Conservation (phyloP, 2,888 invertebrate genomes). For the Achlya flavicornis region DNA sequence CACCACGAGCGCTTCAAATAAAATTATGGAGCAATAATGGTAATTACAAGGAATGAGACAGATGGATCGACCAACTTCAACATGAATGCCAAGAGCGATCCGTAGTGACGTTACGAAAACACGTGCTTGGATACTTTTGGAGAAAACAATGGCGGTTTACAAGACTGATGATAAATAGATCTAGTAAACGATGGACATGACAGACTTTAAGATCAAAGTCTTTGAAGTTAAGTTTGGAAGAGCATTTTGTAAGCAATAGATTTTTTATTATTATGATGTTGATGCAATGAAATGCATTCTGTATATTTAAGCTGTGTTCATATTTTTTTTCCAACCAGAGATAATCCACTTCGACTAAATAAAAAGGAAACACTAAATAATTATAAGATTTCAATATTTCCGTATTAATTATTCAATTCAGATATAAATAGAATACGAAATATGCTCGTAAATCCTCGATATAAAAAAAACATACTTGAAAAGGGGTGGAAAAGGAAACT, state of each 20-base stretch:
- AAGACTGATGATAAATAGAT: not conserved
- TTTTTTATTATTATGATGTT: not conserved
- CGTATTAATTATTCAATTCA: no score
- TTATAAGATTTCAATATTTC: no score
- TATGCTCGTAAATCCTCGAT: no score
- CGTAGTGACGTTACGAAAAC: conserved; percentile 17
- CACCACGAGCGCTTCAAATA: no score
- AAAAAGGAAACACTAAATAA: no score
- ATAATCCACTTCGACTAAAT: no score
- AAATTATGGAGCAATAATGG: conserved; percentile 20
- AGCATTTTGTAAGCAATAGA: not conserved
- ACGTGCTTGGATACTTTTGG: not conserved
- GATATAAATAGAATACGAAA: no score
- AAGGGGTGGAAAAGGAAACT: no score
- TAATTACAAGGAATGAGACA: conserved; percentile 25
- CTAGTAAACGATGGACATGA: not conserved
- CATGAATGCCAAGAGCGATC: conserved; percentile 39
- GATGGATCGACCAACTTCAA: conserved; percentile 25
- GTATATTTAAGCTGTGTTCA: not conserved
- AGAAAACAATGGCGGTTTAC: not conserved
- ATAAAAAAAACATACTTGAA: no score
- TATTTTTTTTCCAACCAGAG: not conserved
- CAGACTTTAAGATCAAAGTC: no score
- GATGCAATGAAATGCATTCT: no score
- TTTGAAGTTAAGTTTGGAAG: no score